Evolutionary conservation across 2,113 vertebrate genomes (phyloP), one percentile per base, ranked within the genome.

Genomic region (Dromas ardeola): DNA sequence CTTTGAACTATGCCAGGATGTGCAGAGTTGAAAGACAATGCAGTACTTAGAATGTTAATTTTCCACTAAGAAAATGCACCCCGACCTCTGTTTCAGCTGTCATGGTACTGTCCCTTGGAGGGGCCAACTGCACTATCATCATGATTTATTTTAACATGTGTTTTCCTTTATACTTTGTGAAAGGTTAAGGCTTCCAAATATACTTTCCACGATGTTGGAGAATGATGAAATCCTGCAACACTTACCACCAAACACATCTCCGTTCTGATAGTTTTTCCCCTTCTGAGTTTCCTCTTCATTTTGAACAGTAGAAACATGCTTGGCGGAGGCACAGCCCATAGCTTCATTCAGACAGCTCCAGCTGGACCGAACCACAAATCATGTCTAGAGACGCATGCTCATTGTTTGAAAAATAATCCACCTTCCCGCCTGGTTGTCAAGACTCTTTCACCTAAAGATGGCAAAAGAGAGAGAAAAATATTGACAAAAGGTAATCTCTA

Each of bases 251-350:
- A 99, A 99, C 96, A 99, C 99, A 98, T 99, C 99, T 97, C 99
- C 99, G 2, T 99, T 99, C 99, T 99, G 99, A 97, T 99, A 99
- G 98, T 98, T 99, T 91, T 99, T 99, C 95, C 99, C 99, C 94
- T 99, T 99, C 98, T 99, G 99, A 93, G 98, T 98, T 98, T 99
- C 99, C 98, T 99, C 99, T 97, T 99, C 99, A 83, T 98, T 99
- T 98, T 99, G 99, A 99, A 99, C 99, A 97, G 99, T 99, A 98
- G 99, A 99, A 98, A 99, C 99, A 99, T 99, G 99, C 98, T 99
- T 99, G 98, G 99, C 99, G 49, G 99, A 99, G 98, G 99, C 99
- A 99, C 99, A 99, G 99, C 99, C 99, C 99, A 99, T 99, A 98
- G 98, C 99, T 99, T 99, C 99, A 99, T 99, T 97, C 98, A 98